Conservation (phyloP, 2,888 invertebrate genomes). For the Harpalus rubripes region DNA sequence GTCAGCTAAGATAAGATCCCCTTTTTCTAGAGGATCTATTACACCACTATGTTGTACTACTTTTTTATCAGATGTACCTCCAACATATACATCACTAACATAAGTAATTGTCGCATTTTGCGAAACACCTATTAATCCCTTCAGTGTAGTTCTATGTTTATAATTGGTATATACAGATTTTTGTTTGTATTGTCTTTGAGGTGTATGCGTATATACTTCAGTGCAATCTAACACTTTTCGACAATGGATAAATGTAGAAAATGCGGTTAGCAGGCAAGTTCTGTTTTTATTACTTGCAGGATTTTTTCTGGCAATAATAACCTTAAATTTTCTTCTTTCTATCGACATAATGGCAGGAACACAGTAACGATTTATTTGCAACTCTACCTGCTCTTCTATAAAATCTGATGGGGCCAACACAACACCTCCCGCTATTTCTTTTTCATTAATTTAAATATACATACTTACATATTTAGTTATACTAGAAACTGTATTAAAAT, state of each 20-base stretch:
- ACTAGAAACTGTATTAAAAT: no score
- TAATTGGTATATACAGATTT: constrained; percentile 69
- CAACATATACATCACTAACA: constrained; percentile 70
- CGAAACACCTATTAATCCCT: constrained; percentile 69
- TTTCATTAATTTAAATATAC: no score
- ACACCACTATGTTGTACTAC: constrained; percentile 69
- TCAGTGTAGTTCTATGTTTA: constrained; percentile 71
- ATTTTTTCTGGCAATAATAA: constrained; percentile 68
- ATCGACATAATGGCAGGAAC: no score
- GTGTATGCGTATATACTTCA: constrained; percentile 67
- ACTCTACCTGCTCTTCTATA: no score
- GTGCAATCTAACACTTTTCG: constrained; percentile 69
- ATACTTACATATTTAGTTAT: no score
- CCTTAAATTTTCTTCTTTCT: no score
- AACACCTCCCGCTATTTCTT: no score
- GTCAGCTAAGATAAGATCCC: constrained; percentile 71
- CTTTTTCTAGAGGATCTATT: constrained; percentile 68
- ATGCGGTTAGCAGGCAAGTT: constrained; percentile 68
- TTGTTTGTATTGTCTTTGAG: constrained; percentile 67
- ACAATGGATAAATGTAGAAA: constrained; percentile 69
- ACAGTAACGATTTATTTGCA: no score
- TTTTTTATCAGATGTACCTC: constrained; percentile 70
- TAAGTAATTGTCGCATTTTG: constrained; percentile 72
- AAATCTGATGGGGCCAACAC: no score
- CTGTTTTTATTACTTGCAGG: constrained; percentile 68